phyloP scores from a whole-genome alignment of 2,888 invertebrate genomes.

The Rosalia funebris region DNA sequence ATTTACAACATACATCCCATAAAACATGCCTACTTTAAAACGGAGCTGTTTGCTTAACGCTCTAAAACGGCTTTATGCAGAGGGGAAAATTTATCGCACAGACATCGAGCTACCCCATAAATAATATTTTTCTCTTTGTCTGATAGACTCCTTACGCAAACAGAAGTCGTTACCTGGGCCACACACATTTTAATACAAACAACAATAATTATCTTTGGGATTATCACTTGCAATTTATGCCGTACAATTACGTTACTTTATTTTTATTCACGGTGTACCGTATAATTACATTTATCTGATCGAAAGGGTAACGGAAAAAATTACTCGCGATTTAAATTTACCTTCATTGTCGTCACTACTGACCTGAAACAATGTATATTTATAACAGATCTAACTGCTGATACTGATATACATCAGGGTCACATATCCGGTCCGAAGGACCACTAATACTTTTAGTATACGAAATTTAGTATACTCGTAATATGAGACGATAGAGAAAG shows the following conservation, averaged over 20 bases:
- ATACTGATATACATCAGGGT: too few relatives aligned
- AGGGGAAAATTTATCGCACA: not conserved
- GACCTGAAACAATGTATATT: not conserved
- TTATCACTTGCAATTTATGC: constrained; percentile 4
- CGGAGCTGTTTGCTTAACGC: not conserved
- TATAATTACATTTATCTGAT: not conserved
- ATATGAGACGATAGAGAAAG: too few relatives aligned
- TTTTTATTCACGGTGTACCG: not conserved
- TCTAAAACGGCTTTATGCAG: not conserved
- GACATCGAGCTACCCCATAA: not conserved
- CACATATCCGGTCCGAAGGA: too few relatives aligned
- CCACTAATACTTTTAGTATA: too few relatives aligned
- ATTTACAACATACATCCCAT: not conserved
- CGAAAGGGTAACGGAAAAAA: not conserved
- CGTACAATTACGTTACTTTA: not conserved
- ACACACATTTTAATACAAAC: constrained; percentile 3
- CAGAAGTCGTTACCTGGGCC: not conserved
- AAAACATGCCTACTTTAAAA: not conserved
- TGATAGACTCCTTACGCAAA: not conserved
- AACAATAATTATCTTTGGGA: not conserved
- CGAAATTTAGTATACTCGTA: too few relatives aligned
- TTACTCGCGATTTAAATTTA: not conserved
- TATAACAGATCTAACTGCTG: too few relatives aligned
- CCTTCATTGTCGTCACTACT: too few relatives aligned
- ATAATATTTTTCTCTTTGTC: constrained; percentile 13